phyloP scores from a whole-genome alignment of 2,888 invertebrate genomes.

The Macrophya annulata region DNA sequence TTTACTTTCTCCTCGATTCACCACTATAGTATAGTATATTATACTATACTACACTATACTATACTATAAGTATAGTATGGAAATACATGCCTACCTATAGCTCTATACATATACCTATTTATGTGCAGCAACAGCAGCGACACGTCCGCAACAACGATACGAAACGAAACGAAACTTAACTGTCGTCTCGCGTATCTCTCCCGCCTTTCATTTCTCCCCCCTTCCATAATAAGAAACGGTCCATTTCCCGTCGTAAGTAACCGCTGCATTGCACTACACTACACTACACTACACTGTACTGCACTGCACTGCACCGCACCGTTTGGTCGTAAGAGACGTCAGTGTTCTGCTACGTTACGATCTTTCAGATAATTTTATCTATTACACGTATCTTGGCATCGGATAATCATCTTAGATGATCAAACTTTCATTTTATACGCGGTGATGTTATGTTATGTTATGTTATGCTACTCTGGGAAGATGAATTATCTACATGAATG shows the following conservation, averaged over 20 bases:
- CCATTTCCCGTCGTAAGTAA: conserved; percentile 28
- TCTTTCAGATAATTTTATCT: background rate
- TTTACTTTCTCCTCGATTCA: conserved; percentile 6
- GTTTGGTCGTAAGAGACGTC: background rate
- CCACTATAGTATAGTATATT: background rate
- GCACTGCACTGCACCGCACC: background rate
- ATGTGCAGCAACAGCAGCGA: conserved; percentile 8
- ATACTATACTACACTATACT: background rate
- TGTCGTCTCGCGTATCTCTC: background rate
- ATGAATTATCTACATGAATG: background rate
- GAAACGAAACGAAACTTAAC: conserved; percentile 14
- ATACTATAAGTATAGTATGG: background rate
- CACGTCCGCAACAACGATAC: background rate
- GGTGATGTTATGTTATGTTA: background rate
- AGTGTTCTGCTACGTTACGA: background rate
- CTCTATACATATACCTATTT: background rate
- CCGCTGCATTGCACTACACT: background rate
- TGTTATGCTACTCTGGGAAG: background rate
- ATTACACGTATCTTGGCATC: background rate
- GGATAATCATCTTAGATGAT: background rate
- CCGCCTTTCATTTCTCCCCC: background rate
- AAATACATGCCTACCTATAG: too few species aligned
- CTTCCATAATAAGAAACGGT: conserved; percentile 8
- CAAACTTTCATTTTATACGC: background rate
- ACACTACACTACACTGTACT: background rate